These are phyloP conservation scores for Sepiola atlantica DNA, from an alignment of 2,888 invertebrate genomes.

Conservation along the genomic window DNA sequence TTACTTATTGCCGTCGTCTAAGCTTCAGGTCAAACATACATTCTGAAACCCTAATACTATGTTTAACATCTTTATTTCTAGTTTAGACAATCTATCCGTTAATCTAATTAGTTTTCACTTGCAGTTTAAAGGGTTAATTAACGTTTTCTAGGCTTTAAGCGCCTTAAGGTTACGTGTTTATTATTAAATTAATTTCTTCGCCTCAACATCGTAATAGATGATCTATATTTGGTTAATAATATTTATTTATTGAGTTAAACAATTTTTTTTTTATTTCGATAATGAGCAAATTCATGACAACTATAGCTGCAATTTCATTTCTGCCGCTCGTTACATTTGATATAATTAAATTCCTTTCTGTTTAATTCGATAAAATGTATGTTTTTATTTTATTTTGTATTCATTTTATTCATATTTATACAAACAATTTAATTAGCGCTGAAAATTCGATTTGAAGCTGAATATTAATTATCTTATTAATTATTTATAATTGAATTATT, in stretches of 20 bases:
- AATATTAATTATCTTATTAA: background rate
- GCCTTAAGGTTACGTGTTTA: background rate
- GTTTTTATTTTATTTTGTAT: background rate
- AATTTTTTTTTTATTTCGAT: background rate
- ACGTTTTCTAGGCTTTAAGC: background rate
- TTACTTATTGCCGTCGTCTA: no score
- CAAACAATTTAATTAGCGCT: background rate
- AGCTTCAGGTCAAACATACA: no score
- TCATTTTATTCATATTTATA: background rate
- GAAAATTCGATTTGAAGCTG: background rate
- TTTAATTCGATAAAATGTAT: background rate
- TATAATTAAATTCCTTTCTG: background rate
- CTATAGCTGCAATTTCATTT: background rate
- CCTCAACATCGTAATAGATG: background rate
- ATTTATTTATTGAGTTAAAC: background rate
- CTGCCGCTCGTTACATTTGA: background rate
- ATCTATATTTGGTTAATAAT: background rate
- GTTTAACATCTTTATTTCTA: no score
- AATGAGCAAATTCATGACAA: background rate
- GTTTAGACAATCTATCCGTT: no score
- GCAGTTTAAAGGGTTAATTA: background rate
- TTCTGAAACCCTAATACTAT: no score
- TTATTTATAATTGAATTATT: constrained; percentile 6
- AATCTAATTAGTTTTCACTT: no score
- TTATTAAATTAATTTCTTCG: background rate